Evolutionary conservation across 2,888 invertebrate species (phyloP).

Genomic region (Chrysolina oricalcia): DNA sequence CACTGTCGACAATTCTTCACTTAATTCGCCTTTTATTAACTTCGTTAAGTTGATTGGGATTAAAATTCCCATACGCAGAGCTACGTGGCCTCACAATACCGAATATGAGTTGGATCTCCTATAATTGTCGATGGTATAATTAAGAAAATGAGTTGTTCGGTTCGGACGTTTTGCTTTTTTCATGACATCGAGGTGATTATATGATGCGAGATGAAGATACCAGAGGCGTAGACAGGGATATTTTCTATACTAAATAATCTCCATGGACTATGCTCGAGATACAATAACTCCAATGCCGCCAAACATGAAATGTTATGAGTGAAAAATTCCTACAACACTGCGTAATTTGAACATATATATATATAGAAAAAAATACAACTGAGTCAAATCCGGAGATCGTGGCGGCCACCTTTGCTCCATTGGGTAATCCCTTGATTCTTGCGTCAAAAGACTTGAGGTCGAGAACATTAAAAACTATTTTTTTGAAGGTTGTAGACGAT

Average conservation of each 20-base stretch:
- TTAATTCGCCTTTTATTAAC: not conserved
- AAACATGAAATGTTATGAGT: too few species aligned
- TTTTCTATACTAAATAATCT: not conserved
- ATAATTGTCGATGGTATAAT: conserved; percentile 40
- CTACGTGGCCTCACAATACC: not conserved
- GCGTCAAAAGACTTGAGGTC: too few species aligned
- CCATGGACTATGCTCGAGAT: too few species aligned
- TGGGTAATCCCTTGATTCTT: too few species aligned
- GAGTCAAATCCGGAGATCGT: too few species aligned
- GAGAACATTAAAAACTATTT: too few species aligned
- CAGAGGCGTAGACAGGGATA: not conserved
- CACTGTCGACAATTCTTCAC: not conserved
- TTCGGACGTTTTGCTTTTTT: conserved; percentile 28
- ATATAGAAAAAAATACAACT: too few species aligned
- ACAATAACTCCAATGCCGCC: too few species aligned
- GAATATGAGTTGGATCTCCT: conserved; percentile 19
- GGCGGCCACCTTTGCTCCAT: too few species aligned
- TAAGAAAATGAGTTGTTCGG: conserved; percentile 38
- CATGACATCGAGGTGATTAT: conserved; percentile 21
- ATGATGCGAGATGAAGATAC: not conserved
- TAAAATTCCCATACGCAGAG: not conserved
- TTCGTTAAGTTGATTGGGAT: not conserved
- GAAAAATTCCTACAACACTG: too few species aligned
- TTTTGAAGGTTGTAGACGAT: too few species aligned
- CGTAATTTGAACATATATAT: too few species aligned